These are phyloP conservation scores for Acrocephalus scirpaceus DNA, from an alignment of 2,797 vertebrate genomes.

Conservation along the genomic window DNA sequence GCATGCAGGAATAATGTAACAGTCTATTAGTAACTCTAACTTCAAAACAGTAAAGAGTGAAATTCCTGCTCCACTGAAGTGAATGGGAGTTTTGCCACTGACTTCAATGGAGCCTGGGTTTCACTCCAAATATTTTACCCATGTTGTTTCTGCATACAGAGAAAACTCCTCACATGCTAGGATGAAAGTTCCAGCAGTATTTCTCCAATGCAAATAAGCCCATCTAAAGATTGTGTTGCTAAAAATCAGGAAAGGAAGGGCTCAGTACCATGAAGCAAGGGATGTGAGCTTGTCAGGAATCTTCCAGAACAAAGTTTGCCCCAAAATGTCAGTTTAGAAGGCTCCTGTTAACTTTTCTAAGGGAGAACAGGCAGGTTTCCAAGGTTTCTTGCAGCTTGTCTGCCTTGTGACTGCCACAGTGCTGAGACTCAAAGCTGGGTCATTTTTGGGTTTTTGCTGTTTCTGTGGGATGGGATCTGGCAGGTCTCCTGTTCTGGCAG, in stretches of 20 bases:
- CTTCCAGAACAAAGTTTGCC: not conserved
- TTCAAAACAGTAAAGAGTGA: constrained; percentile 51
- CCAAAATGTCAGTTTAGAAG: not conserved
- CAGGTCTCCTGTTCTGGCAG: not conserved
- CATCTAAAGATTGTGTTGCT: not conserved
- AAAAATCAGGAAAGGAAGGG: not conserved
- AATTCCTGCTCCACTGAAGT: constrained; percentile 18
- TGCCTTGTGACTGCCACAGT: not conserved
- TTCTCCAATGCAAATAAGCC: constrained; percentile 23
- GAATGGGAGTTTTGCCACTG: constrained; percentile 53
- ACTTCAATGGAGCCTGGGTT: constrained; percentile 41
- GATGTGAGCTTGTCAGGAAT: not conserved
- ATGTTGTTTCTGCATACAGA: constrained; percentile 16
- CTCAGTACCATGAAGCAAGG: not conserved
- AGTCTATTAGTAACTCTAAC: constrained; percentile 52
- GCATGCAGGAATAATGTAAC: constrained; percentile 18
- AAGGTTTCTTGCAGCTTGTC: not conserved
- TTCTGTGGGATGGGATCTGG: not conserved
- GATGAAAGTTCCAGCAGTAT: constrained; percentile 23
- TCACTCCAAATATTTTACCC: constrained; percentile 45
- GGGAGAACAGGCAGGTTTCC: not conserved
- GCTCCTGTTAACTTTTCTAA: not conserved
- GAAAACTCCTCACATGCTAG: constrained; percentile 32
- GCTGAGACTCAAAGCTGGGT: not conserved
- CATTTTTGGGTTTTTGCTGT: not conserved